Evolutionary conservation across 2,888 invertebrate species (phyloP), one percentile per base, ranked within the genome.

Genomic region (Mystacides longicornis): DNA sequence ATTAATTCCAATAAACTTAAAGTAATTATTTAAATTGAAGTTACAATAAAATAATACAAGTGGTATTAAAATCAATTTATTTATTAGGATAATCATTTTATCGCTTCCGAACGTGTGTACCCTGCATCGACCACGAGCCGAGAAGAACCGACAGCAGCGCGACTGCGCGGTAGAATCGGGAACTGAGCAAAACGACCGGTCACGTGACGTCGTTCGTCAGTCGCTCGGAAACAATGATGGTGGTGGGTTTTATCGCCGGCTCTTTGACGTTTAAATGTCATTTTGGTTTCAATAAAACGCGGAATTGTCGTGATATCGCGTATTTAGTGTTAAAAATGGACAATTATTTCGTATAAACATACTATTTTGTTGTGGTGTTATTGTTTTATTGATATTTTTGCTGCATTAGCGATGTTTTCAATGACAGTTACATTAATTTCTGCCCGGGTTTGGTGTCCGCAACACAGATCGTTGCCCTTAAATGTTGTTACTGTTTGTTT

Each of bases 181-280:
- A 74, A 74, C 75, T 73, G 77, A 77, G 75, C 76, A 77, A 77
- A 77, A 77, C 73, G 76, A 73, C 72, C 68, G 73, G 74, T 77
- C 77, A 77, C 77, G 77, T 77, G 77, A 77, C 75, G 71, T 64
- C 71, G 71, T 75, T 74, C 77, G 76, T 74, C 77, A 77, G 71
- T 77, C 73, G 69, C 69, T 76, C 77, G 75, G 69, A 43, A 49
- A 54, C 46, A 46, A 49, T 31, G 42, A 58, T 54, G 69, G 69
- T 67, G 68, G 69, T 67, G 74, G 75, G 76, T 73, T 75, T 75
- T 63, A 65, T 74, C 74, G 75, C 73, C 69, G 68, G 68, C 65
- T 64, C 68, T 64, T 67, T 71, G 67, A 57, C 52, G 53, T 16
- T 18, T 49, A 52, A 55, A 52, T 52, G 56, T 60, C 52, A 56